Percentiles rank a stretch among this genome's conserved stretches.
phyloP scores from a whole-genome alignment of 1,140 invertebrate species.

The Spodoptera frugiperda region DNA sequence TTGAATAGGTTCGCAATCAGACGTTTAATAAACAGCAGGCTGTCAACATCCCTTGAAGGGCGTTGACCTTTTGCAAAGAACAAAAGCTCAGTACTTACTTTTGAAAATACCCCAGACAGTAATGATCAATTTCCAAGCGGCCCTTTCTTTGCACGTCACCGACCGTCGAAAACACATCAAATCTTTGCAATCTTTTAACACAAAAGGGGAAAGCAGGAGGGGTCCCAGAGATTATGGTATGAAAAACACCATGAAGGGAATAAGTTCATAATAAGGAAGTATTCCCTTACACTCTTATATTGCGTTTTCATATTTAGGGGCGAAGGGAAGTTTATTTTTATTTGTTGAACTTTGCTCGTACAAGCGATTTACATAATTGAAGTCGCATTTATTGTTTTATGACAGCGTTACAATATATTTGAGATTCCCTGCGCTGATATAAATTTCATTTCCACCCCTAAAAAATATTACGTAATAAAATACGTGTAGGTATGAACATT shows the following conservation, averaged over 20 bases:
- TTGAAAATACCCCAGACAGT: conserved; percentile 29
- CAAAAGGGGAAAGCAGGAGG: conserved; percentile 12
- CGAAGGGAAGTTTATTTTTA: conserved; percentile 31
- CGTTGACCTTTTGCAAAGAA: conserved; percentile 7
- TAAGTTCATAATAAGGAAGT: conserved; percentile 45
- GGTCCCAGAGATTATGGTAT: conserved; percentile 24
- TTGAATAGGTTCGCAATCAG: too few relatives aligned
- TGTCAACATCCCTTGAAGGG: background rate
- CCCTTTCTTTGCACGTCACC: conserved; percentile 25
- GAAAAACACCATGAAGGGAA: conserved; percentile 40
- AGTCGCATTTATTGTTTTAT: conserved; percentile 44
- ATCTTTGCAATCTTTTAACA: conserved; percentile 42
- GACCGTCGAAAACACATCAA: conserved; percentile 31
- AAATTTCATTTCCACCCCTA: conserved; percentile 36
- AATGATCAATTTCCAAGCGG: conserved; percentile 31
- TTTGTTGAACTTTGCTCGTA: conserved; percentile 38
- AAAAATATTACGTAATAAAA: conserved; percentile 22
- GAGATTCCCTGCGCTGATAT: conserved; percentile 24
- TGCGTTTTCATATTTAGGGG: conserved; percentile 41
- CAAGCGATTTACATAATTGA: conserved; percentile 47
- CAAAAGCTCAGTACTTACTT: conserved; percentile 2
- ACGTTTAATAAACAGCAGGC: background rate
- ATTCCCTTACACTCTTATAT: conserved; percentile 28
- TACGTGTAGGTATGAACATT: conserved; percentile 1
- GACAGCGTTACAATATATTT: conserved; percentile 32